Base-by-base conservation (phyloP, 2,113 vertebrate species). In the Embiotoca jacksoni region DNA sequence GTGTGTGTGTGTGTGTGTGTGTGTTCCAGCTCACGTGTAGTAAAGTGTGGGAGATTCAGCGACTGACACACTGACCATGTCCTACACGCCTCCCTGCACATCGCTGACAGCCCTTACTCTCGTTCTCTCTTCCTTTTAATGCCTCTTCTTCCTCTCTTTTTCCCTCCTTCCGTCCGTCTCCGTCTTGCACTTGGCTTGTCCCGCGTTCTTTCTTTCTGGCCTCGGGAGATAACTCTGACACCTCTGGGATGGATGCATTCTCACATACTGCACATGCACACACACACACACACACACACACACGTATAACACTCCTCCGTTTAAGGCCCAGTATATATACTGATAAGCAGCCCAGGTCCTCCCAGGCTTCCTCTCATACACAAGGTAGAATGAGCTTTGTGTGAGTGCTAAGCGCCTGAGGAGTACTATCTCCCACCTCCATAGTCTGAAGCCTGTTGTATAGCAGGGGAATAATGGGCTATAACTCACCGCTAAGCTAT, bases 211-310 rank as follows among this genome's bases (percentile, higher is more conserved):
- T 85, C 78, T 83, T n/a, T 80, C 86, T 90, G 86, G 84, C 86
- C 88, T 71, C 59, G 11, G 80, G 82, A 90, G 90, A 87, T 88
- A 85, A 88, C 80, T 85, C 50, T 82, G 82, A 91, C 90, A 90
- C 88, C 82, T 88, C 80, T 83, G 82, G 82, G 86, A 89, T 87
- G 69, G 86, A 88, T 87, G 84, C 79, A 82, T 75, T 32, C 53
- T 0, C 62, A 1, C 33, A 6, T 15, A 8, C 69, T 39, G 71
- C 70, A 46, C 65, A 54, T 47, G 14, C 72, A 59, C 78, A 61
- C 72, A 52, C 68, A 57, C 66, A 47, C 33, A 46, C 33, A 46
- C 56, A 41, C 47, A 52, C 31, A 41, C 70, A 65, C 75, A 80
- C 73, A 66, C 70, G 47, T 44, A 64, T 35, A 61, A 58, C 66